These are phyloP conservation scores for Capitulum mitella DNA, from an alignment of 2,888 invertebrate species.

Conservation along the genomic window DNA sequence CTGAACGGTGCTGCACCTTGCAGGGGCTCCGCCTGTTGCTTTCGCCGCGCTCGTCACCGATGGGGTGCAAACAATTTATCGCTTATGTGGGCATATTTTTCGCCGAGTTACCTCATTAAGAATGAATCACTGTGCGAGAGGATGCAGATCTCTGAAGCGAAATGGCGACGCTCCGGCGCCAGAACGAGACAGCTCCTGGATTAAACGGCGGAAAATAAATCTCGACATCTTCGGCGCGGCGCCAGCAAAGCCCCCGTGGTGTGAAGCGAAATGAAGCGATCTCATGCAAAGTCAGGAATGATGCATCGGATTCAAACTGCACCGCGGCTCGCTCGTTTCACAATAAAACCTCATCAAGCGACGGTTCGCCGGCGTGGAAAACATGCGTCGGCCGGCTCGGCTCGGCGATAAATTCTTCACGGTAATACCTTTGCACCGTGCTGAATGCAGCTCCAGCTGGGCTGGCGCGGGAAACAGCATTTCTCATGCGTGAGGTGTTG, in stretches of 20 bases:
- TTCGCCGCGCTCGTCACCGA: background rate
- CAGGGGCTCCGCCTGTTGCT: background rate
- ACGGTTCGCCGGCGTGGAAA: background rate
- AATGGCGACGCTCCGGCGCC: background rate
- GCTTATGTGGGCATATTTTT: background rate
- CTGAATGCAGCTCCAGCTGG: background rate
- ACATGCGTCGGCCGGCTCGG: background rate
- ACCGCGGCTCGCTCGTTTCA: background rate
- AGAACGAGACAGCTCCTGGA: background rate
- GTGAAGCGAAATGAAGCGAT: background rate
- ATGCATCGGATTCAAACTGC: background rate
- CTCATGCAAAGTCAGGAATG: background rate
- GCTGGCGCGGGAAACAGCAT: background rate
- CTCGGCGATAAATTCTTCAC: background rate
- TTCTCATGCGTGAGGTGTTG: background rate
- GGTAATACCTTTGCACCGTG: background rate
- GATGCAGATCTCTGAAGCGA: background rate
- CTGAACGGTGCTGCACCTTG: background rate
- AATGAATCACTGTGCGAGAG: background rate
- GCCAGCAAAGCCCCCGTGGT: background rate
- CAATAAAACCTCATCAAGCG: background rate
- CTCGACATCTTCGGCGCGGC: background rate
- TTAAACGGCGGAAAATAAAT: background rate
- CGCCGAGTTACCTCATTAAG: background rate
- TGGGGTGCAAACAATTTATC: background rate